phyloP scores from a whole-genome alignment of 2,888 invertebrate species.

The Abrostola triplasia region DNA sequence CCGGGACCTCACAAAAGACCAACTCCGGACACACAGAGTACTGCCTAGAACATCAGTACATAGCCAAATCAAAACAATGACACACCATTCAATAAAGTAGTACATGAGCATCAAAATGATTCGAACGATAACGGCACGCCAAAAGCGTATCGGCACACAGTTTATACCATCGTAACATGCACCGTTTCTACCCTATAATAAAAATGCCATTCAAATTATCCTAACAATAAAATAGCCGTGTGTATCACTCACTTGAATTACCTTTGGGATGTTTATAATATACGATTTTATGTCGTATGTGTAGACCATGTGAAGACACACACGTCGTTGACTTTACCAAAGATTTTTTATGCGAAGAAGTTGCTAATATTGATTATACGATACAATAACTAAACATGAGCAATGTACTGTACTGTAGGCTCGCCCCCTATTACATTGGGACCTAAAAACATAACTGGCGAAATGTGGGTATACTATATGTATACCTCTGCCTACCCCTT shows the following conservation, averaged over 20 bases:
- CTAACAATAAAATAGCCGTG: constrained; percentile 79
- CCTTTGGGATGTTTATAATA: constrained; percentile 57
- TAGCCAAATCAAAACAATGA: not conserved
- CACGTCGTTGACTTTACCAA: no score
- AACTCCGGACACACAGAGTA: no score
- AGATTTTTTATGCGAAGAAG: no score
- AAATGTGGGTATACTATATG: no score
- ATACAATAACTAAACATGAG: no score
- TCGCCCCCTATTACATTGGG: no score
- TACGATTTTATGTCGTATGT: constrained; percentile 28
- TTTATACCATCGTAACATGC: constrained; percentile 72
- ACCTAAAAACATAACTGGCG: no score
- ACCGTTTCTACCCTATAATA: constrained; percentile 71
- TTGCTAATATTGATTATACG: no score
- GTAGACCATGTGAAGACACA: not conserved
- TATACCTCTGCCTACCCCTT: no score
- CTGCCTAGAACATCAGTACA: not conserved
- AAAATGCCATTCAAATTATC: constrained; percentile 84
- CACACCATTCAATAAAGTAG: constrained; percentile 33
- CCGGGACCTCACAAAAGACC: no score
- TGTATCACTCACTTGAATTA: constrained; percentile 84
- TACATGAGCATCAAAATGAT: constrained; percentile 15
- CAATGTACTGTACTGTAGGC: no score
- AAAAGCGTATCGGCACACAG: constrained; percentile 56
- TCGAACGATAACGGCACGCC: constrained; percentile 23